Conservation (phyloP, 2,888 invertebrate genomes). For the Eupithecia inturbata region DNA sequence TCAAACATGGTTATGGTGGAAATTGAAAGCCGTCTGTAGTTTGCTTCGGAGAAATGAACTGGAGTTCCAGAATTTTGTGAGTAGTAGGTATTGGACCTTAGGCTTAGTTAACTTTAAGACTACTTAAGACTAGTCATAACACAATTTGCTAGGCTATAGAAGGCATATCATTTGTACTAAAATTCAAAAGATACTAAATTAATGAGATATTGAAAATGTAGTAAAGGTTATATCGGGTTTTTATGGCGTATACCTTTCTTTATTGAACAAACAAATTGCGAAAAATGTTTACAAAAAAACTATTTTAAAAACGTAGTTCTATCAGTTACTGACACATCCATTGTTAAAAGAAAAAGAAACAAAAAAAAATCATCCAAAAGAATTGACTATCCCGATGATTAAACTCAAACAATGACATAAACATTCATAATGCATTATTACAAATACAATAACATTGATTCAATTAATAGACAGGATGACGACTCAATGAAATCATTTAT, state of each 20-base stretch:
- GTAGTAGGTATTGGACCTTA: neutral
- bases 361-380: no score
- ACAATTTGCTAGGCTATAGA: neutral
- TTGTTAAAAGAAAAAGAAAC: no score
- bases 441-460: neutral
- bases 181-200: neutral
- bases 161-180: neutral
- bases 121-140: neutral
- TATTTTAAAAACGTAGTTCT: neutral
- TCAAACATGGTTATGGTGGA: conserved; percentile 49
- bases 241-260: neutral
- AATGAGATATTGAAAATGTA: no score
- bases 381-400: neutral
- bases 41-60: neutral
- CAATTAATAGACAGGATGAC: neutral
- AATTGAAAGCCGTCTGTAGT: conserved; percentile 41
- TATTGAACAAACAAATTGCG: neutral
- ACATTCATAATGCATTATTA: neutral
- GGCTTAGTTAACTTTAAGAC: neutral
- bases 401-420: neutral
- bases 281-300: neutral
- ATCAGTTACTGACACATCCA: neutral
- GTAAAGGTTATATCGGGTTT: neutral
- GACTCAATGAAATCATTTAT: neutral
- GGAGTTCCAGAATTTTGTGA: neutral